Base-by-base conservation (phyloP, 1,140 invertebrate species). In the Pristionchus pacificus region DNA sequence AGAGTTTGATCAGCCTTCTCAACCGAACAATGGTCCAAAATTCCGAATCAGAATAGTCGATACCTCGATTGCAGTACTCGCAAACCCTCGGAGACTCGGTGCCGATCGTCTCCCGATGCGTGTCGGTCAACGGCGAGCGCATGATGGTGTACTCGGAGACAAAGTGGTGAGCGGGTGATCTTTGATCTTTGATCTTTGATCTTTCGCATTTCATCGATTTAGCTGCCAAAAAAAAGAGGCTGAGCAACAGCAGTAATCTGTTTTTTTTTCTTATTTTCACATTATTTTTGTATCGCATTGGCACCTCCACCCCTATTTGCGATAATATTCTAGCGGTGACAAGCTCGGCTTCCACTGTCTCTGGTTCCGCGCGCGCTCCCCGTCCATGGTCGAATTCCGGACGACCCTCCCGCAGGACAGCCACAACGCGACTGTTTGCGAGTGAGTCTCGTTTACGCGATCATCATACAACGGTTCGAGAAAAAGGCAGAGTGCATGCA, bases 301-400 rank as follows among this genome's bases (percentile, higher is more conserved):
- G n/a, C n/a, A n/a, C n/a, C 70, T 65, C 49, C 31, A 28, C 15
- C 25, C n/a, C 31, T 25, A 2, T 14, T 62, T 14, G 27, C n/a
- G 14, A 27, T 6, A 25, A 3, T 2, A 10, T 65, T 77, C 69
- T 38, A 77, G 75, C 59, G 74, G 74, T 38, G 75, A 68, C 32
- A 62, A 71, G 1, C 66, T 77, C 1, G 75, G 75, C 19, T 77
- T 76, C 58, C 75, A 77, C 60, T 77, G 75, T 61, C 65, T 77
- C 2, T 75, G 77, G 65, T 77, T 77, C 60, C 73, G 77, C 19
- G 33, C 74, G 1, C 10, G 75, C 19, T 77, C 75, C 33, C 60
- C 77, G 28, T 77, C 67, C 29, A 33, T 76, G 1, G 59, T 77
- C 33, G 75, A 77, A 70, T 77, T 72, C 70, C 77, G 77, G 61